These are phyloP conservation scores for Notoglanidium macrostoma DNA, from an alignment of 2,797 vertebrate species.

Conservation along the genomic window DNA sequence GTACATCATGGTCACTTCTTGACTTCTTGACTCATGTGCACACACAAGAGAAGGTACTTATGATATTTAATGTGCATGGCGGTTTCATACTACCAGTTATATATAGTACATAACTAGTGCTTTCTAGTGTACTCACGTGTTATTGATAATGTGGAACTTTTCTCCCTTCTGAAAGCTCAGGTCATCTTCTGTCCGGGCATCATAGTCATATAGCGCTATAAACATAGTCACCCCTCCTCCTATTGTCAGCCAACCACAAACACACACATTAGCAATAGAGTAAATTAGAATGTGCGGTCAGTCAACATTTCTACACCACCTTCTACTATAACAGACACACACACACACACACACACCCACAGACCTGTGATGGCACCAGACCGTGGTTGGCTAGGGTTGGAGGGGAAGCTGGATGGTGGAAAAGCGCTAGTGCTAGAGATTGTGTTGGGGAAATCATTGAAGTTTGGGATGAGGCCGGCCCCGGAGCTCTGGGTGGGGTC, in stretches of 20 bases:
- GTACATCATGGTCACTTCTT: neutral
- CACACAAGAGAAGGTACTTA: neutral
- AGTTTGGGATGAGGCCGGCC: slow-evolving; percentile 72
- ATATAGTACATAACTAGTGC: neutral
- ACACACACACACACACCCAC: neutral
- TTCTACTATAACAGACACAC: neutral
- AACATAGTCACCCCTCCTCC: slow-evolving; percentile 90
- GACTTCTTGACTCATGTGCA: neutral
- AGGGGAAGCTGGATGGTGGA: slow-evolving; percentile 59
- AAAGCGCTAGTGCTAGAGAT: slow-evolving; percentile 47
- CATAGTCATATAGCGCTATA: slow-evolving; percentile 91
- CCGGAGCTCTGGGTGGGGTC: slow-evolving; percentile 69
- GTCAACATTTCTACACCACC: neutral
- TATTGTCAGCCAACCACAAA: slow-evolving; percentile 58
- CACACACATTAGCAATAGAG: slow-evolving; percentile 35
- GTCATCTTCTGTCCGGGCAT: slow-evolving; percentile 92
- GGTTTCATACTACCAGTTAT: neutral
- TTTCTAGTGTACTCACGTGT: slow-evolving; percentile 78
- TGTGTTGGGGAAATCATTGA: slow-evolving; percentile 77
- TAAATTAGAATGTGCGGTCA: too few species aligned
- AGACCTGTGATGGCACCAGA: slow-evolving; percentile 67
- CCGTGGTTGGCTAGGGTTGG: slow-evolving; percentile 57
- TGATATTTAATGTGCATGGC: neutral
- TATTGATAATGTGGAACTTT: slow-evolving; percentile 97
- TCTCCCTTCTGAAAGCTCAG: slow-evolving; percentile 92